These are phyloP conservation scores for Diarsia mendica DNA, from an alignment of 2,888 invertebrate species.

Conservation along the genomic window DNA sequence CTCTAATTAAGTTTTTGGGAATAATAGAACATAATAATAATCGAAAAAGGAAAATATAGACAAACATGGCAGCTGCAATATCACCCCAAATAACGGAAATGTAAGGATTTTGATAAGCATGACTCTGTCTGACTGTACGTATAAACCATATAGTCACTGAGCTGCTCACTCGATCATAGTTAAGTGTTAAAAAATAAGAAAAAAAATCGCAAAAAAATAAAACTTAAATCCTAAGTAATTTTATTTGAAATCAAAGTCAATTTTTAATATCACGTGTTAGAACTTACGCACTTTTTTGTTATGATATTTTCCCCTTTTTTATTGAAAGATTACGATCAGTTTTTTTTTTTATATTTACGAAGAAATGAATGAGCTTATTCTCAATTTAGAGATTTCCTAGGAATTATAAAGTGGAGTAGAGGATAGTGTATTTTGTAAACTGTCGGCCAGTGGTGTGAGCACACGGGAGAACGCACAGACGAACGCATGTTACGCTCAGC, in stretches of 20 bases:
- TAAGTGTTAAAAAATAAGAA: constrained; percentile 28
- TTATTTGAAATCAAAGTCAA: constrained; percentile 43
- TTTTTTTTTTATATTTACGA: constrained; percentile 47
- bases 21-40: constrained; percentile 3
- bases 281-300: constrained; percentile 50
- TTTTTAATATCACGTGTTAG: constrained; percentile 53
- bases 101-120: not conserved
- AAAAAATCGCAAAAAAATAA: constrained; percentile 28
- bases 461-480: not conserved
- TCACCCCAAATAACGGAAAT: not conserved
- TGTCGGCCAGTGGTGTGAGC: constrained; percentile 1
- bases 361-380: constrained; percentile 70
- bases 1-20: not conserved
- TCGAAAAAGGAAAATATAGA: not conserved
- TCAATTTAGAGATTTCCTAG: constrained; percentile 59
- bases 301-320: constrained; percentile 23
- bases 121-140: not conserved
- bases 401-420: constrained; percentile 35
- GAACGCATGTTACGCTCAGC: constrained; percentile 22
- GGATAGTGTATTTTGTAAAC: constrained; percentile 14
- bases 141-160: not conserved
- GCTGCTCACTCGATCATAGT: constrained; percentile 14
- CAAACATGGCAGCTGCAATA: constrained; percentile 1
- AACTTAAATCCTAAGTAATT: constrained; percentile 42
- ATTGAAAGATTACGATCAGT: constrained; percentile 31